phyloP scores from a whole-genome alignment of 2,797 vertebrate genomes.

The Onychomys torridus region DNA sequence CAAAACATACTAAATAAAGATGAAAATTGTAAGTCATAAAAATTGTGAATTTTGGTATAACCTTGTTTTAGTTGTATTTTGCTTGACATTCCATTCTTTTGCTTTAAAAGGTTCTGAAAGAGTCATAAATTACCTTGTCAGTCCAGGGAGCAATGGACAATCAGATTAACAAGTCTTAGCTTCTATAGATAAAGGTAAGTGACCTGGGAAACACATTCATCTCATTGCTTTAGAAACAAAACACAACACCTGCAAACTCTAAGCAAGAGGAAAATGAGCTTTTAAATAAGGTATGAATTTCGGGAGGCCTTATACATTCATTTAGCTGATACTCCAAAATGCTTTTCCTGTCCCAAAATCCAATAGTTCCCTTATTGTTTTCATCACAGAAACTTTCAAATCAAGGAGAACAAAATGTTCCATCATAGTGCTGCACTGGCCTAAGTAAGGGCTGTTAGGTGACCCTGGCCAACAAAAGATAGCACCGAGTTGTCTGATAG shows the following conservation, averaged over 20 bases:
- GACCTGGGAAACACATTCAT: not conserved
- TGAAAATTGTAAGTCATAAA: not conserved
- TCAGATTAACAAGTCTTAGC: not conserved
- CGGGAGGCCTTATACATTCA: not conserved
- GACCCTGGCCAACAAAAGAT: not conserved
- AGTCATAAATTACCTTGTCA: not conserved
- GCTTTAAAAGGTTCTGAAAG: slow-evolving; percentile 34
- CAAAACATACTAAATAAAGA: not conserved
- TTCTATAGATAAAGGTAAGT: not conserved
- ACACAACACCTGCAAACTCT: not conserved
- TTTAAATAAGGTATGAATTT: not conserved
- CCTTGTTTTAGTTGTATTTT: not conserved
- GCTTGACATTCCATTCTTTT: not conserved
- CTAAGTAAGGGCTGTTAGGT: not conserved
- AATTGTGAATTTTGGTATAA: not conserved
- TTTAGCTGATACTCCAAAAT: not conserved
- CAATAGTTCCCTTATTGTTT: not conserved
- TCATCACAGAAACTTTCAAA: not conserved
- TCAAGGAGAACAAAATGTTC: not conserved
- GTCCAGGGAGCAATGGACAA: not conserved
- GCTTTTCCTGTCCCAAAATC: not conserved
- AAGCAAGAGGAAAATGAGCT: not conserved
- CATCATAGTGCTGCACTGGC: not conserved
- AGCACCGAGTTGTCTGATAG: not conserved
- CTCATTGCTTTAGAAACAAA: not conserved